A percentile compares a stretch with the other conserved stretches of the same genome.
phyloP scores from a whole-genome alignment of 2,888 invertebrate genomes.

The Patella caerulea region DNA sequence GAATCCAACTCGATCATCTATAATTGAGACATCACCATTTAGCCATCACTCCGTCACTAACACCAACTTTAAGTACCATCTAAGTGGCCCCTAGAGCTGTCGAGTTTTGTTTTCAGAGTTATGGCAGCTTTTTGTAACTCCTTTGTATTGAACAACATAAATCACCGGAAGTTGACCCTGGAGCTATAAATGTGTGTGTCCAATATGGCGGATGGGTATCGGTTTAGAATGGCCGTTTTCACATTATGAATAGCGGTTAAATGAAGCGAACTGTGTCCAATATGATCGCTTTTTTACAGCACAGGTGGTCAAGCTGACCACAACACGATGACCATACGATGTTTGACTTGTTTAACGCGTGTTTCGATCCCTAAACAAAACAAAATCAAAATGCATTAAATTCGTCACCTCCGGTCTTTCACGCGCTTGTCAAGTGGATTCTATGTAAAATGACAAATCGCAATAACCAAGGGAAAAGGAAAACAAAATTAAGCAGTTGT shows the following conservation, averaged over 20 bases:
- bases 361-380: background rate
- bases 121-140: constrained; percentile 4
- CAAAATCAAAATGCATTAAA: constrained; percentile 11
- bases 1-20: no score
- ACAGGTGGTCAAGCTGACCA: background rate
- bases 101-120: constrained; percentile 5
- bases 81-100: background rate
- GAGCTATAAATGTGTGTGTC: background rate
- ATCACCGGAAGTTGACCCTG: constrained; percentile 11
- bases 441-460: background rate
- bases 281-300: background rate
- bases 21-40: constrained; percentile 2
- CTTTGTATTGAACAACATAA: constrained; percentile 2
- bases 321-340: background rate
- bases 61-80: background rate
- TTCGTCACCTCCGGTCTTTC: background rate
- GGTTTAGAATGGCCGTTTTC: background rate
- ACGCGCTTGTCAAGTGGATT: background rate
- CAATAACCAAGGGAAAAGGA: background rate
- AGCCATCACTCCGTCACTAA: background rate
- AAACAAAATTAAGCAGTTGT: background rate
- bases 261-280: background rate
- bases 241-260: background rate
- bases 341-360: constrained; percentile 10
- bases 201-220: background rate